Percentiles rank a stretch among this genome's conserved stretches.
Evolutionary conservation across 2,113 vertebrate genomes (phyloP).

Genomic region (Theristicus caerulescens): DNA sequence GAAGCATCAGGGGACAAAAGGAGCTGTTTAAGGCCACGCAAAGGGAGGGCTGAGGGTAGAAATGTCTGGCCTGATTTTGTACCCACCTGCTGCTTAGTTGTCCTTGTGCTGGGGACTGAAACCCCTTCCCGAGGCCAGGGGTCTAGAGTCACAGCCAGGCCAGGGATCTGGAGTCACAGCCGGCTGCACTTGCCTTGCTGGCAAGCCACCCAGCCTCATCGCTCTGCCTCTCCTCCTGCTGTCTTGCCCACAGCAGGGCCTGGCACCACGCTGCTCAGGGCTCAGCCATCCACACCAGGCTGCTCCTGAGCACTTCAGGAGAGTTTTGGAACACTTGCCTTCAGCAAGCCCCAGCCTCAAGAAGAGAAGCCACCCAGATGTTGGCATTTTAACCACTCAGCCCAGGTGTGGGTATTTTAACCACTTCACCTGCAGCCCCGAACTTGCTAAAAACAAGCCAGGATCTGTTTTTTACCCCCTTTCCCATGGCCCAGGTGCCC

Average conservation of each 20-base stretch:
- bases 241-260: fast-evolving
- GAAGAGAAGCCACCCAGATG: neutral
- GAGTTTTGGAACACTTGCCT: neutral
- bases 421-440: neutral
- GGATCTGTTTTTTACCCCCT: neutral
- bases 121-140: too few relatives aligned
- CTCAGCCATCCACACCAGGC: neutral
- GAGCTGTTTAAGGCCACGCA: neutral
- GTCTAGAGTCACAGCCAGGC: neutral
- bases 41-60: neutral
- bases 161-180: neutral
- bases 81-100: neutral
- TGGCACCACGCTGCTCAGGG: fast-evolving
- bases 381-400: neutral
- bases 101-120: too few relatives aligned
- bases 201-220: too few relatives aligned
- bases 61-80: fast-evolving
- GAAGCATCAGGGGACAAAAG: neutral
- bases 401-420: neutral
- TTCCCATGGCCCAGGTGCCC: too few relatives aligned
- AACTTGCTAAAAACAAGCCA: neutral
- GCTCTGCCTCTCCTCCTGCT: neutral
- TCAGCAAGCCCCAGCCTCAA: neutral
- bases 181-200: neutral
- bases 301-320: neutral